These are phyloP conservation scores for Hippoglossus stenolepis DNA, from an alignment of 2,113 vertebrate species.

Conservation along the genomic window DNA sequence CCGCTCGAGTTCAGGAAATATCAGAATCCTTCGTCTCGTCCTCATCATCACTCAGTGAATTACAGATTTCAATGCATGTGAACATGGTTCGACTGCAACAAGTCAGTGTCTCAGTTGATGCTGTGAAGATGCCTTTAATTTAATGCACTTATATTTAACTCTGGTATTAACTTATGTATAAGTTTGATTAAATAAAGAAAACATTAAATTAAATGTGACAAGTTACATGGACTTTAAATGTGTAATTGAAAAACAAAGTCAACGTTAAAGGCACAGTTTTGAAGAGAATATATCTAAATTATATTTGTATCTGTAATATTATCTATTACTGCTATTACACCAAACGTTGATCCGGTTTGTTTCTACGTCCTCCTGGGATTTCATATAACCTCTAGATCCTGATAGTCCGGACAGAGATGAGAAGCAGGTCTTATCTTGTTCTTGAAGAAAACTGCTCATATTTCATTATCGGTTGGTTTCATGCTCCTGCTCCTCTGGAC, in stretches of 20 bases:
- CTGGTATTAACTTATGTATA: no score
- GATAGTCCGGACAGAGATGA: slow-evolving; percentile 39
- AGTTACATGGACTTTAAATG: no score
- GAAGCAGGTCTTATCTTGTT: slow-evolving; percentile 73
- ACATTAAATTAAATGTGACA: no score
- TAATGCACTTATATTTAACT: no score
- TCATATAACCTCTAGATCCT: slow-evolving; percentile 25
- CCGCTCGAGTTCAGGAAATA: not conserved
- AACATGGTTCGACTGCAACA: not conserved
- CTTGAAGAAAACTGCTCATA: slow-evolving; percentile 61
- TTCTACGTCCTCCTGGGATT: slow-evolving; percentile 21
- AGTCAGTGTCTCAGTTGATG: no score
- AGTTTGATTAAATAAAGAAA: no score
- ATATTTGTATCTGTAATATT: no score
- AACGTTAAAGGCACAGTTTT: no score
- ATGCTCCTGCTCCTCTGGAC: slow-evolving; percentile 51
- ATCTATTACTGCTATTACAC: no score
- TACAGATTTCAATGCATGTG: not conserved
- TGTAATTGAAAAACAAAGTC: no score
- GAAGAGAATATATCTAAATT: no score
- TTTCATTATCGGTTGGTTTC: slow-evolving; percentile 73
- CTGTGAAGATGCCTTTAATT: no score
- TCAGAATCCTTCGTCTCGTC: not conserved
- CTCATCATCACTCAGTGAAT: not conserved
- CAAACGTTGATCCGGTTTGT: slow-evolving; percentile 4